These are phyloP conservation scores for Pithys albifrons DNA, from an alignment of 2,113 vertebrate species.

Conservation along the genomic window DNA sequence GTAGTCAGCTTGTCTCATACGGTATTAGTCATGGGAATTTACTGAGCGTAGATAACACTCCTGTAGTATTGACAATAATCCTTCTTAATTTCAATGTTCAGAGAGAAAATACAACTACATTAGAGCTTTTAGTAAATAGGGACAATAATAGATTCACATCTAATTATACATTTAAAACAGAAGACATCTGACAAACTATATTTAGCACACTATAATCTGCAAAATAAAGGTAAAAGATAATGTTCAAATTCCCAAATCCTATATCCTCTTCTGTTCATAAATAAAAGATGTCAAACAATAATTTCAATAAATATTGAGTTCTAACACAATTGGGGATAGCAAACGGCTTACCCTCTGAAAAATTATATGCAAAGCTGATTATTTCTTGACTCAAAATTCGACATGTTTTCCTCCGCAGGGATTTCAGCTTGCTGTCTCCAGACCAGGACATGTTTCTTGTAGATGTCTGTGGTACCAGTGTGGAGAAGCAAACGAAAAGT, in stretches of 20 bases:
- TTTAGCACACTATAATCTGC: not conserved
- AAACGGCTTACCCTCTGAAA: not conserved
- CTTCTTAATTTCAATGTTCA: not conserved
- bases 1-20: not conserved
- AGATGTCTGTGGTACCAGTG: not conserved
- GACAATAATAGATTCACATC: not conserved
- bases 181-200: not conserved
- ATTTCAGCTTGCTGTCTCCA: not conserved
- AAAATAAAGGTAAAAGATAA: not conserved
- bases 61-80: not conserved
- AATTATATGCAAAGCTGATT: not conserved
- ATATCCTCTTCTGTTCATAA: not conserved
- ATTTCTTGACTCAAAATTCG: not conserved
- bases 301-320: not conserved
- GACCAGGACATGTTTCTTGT: not conserved
- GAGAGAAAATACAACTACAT: not conserved
- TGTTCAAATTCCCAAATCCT: not conserved
- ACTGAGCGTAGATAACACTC: not conserved
- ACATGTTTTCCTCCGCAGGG: not conserved
- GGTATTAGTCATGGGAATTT: not conserved
- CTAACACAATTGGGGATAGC: not conserved
- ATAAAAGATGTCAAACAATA: not conserved
- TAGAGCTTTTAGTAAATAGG: not conserved
- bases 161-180: not conserved
- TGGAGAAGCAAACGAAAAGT: not conserved